Evolutionary conservation across 2,113 vertebrate species (phyloP), one percentile per base, ranked within the genome.

Genomic region (Sebastes fasciatus): DNA sequence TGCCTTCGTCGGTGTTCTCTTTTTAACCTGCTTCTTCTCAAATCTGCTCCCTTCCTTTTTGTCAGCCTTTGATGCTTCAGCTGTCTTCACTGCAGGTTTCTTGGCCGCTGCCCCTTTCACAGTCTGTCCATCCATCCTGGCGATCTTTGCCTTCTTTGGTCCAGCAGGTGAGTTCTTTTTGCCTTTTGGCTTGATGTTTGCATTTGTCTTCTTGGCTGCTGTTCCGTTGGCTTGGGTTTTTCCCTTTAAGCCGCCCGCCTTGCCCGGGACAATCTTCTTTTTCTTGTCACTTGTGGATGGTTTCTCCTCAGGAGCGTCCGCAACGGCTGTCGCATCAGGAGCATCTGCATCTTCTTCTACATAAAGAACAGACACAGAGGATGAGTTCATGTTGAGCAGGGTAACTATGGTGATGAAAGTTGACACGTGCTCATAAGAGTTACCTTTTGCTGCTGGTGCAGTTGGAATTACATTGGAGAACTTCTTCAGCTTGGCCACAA

Each of bases 401-500:
- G 1, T 66, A 70, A 68, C 6, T 10, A 65, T 17, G 1, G 6
- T 12, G 3, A 54, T 49, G 2, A 64, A 58, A 19, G 2, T 1
- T 40, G 3, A 1, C 1, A 34, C 23, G 5, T 10, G 43, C 1
- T 34, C 0, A 8, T 45, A 4, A 49, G n/a, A 76, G 26, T 81
- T 88, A 95, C 93, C 90, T 80, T 88, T 88, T 94, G 92, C 96
- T 84, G 88, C 68, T 12, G 86, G 80, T 8, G 88, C 17, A 45
- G 96, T 93, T 0, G 98, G 98, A 77, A 98, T 86, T 9, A 95
- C 93, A 61, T 99, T 99, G 21, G 98, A 97, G 91, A 99, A 98
- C 64, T 99, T 99, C 93, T 98, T 98, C 54, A 99, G 86, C 88
- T 99, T 99, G 72, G 98, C 97, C 13, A 99, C 96, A 80, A 99